Base-by-base conservation (phyloP, 2,888 invertebrate species). In the Aporophyla lueneburgensis region DNA sequence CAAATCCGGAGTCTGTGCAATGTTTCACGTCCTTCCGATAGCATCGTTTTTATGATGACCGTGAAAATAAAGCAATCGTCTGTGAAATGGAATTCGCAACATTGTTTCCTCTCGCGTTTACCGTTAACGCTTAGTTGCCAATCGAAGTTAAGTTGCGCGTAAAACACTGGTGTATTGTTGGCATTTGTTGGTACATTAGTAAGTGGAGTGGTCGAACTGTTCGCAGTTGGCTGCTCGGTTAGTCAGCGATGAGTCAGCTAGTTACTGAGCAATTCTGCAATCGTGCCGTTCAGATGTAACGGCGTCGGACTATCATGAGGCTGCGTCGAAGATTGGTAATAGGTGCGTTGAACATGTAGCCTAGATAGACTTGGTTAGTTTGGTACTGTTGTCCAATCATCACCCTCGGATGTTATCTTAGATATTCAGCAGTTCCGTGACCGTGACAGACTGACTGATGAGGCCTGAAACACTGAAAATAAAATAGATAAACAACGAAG, bases 201-300 rank as follows among this genome's bases (percentile, higher is more conserved):
- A 49, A 74, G 59, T 69, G 46, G 70, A 68, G n/a, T 67, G 24
- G 65, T 54, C 33, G 46, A 43, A 56, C 56, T 40, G 46, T 43
- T 66, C 58, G 21, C 10, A 59, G 62, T 58, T 71, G 33, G 63
- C 62, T 68, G 69, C 67, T 19, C 16, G 69, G 71, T 78, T 56
- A 54, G 74, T 74, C 71, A 76, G 67, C 67, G 59, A 81, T 86
- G 87, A 84, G 68, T 84, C 81, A 84, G 74, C 85, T 71, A 65
- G 67, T 77, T 85, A 62, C 62, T 27, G 56, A 58, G 65, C 65
- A 62, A 86, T 71, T 84, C 68, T 71, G 65, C 70, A 71, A 54
- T 66, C 85, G 67, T 84, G 74, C 71, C 63, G 74, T 58, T 72
- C 71, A 56, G 54, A 80, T 66, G 24, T 83, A 84, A 79, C 65